phyloP scores from a whole-genome alignment of 1,140 invertebrate genomes.

The Orius insidiosus region DNA sequence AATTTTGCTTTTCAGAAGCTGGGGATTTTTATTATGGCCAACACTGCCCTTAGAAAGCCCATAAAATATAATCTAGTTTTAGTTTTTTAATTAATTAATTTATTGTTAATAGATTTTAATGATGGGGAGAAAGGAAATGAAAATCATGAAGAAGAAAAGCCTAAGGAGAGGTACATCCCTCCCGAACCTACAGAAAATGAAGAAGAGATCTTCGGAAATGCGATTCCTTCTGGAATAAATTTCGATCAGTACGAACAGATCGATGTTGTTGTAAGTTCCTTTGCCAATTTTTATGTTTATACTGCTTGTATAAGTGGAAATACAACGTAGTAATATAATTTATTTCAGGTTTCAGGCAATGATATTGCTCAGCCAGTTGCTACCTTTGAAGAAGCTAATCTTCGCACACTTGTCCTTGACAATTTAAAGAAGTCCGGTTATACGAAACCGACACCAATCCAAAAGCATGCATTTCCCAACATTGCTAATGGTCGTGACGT shows the following conservation, averaged over 20 bases:
- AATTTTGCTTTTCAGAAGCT: too few species aligned
- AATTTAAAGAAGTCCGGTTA: conserved; percentile 75
- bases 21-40: too few species aligned
- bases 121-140: too few species aligned
- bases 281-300: not conserved
- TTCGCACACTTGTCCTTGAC: conserved; percentile 46
- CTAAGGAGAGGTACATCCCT: conserved; percentile 60
- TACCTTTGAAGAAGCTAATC: conserved; percentile 48
- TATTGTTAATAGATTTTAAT: too few species aligned
- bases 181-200: conserved; percentile 54
- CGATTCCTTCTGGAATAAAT: conserved; percentile 66
- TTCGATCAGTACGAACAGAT: conserved; percentile 77
- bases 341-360: conserved; percentile 39
- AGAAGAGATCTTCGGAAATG: conserved; percentile 46
- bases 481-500: conserved; percentile 63
- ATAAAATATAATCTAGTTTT: too few species aligned
- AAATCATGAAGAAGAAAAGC: conserved; percentile 29
- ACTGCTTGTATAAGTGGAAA: too few species aligned
- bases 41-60: too few species aligned
- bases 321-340: too few species aligned
- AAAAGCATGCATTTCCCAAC: conserved; percentile 76
- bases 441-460: conserved; percentile 77
- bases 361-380: conserved; percentile 42
- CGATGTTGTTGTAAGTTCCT: conserved; percentile 46
- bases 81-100: too few species aligned